These are phyloP conservation scores for Harpagoxenus sublaevis DNA, from an alignment of 2,888 invertebrate genomes.

Conservation along the genomic window DNA sequence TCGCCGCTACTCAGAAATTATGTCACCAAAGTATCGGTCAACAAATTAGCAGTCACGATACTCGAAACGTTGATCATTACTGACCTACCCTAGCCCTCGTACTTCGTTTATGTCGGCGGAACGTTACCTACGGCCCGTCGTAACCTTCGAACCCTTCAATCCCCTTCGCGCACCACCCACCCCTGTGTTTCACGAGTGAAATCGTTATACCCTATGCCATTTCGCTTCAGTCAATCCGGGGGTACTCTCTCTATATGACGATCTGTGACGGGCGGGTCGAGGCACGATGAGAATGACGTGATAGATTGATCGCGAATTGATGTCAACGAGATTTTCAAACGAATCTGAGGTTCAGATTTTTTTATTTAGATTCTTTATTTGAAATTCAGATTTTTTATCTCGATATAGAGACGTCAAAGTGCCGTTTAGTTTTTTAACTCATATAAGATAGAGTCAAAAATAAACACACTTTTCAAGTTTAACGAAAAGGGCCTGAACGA, in stretches of 20 bases:
- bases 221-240: constrained; percentile 25
- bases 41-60: constrained; percentile 25
- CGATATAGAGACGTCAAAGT: not conserved
- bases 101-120: constrained; percentile 27
- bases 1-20: not conserved
- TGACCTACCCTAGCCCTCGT: constrained; percentile 31
- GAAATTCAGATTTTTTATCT: not conserved
- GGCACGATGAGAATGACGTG: not conserved
- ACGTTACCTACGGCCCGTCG: constrained; percentile 13
- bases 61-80: constrained; percentile 30
- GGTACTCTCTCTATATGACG: constrained; percentile 14
- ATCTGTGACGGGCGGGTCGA: constrained; percentile 5
- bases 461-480: not conserved
- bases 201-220: constrained; percentile 24
- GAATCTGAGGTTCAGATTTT: not conserved
- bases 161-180: not conserved
- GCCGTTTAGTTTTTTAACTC: not conserved
- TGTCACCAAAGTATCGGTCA: not conserved
- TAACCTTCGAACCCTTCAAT: constrained; percentile 36
- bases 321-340: not conserved
- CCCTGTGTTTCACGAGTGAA: constrained; percentile 1
- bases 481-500: not conserved
- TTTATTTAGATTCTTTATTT: not conserved
- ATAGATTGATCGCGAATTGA: constrained; percentile 24
- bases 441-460: not conserved